A percentile compares a stretch with the other conserved stretches of the same genome.
These are phyloP conservation scores for Engraulis encrasicolus DNA, from an alignment of 2,113 vertebrate species.

Conservation along the genomic window DNA sequence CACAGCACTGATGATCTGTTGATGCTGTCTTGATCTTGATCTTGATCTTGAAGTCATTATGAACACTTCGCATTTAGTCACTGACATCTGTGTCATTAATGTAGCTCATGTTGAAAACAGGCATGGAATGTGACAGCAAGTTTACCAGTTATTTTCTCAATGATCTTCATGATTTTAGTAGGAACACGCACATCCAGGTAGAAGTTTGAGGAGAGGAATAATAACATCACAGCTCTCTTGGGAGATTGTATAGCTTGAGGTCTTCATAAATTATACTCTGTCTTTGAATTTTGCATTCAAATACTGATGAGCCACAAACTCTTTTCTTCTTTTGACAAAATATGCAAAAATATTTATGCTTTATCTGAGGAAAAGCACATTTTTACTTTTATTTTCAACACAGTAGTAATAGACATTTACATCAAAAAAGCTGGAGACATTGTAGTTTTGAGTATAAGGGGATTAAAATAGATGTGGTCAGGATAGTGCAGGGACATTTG, in stretches of 20 bases:
- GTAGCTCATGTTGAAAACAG: not conserved
- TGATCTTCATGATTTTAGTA: not conserved
- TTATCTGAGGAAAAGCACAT: not conserved
- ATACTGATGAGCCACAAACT: not conserved
- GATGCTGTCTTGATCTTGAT: not conserved
- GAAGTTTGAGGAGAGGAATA: not conserved
- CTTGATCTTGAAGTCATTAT: not conserved
- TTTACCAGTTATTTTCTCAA: not conserved
- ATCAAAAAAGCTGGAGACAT: not conserved
- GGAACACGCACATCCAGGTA: not conserved
- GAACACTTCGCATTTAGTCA: not conserved
- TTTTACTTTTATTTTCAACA: not conserved
- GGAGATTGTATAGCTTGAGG: not conserved
- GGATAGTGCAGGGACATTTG: too few relatives aligned
- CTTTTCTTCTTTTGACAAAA: not conserved
- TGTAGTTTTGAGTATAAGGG: too few relatives aligned
- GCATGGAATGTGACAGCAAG: not conserved
- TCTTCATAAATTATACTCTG: not conserved
- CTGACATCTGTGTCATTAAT: not conserved
- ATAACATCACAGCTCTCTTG: not conserved
- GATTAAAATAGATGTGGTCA: too few relatives aligned
- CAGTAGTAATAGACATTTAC: not conserved
- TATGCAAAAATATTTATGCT: not conserved
- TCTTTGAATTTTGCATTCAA: not conserved
- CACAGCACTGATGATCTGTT: not conserved